These are phyloP conservation scores for Chaenodraco wilsoni DNA, from an alignment of 2,797 vertebrate genomes.

Conservation along the genomic window DNA sequence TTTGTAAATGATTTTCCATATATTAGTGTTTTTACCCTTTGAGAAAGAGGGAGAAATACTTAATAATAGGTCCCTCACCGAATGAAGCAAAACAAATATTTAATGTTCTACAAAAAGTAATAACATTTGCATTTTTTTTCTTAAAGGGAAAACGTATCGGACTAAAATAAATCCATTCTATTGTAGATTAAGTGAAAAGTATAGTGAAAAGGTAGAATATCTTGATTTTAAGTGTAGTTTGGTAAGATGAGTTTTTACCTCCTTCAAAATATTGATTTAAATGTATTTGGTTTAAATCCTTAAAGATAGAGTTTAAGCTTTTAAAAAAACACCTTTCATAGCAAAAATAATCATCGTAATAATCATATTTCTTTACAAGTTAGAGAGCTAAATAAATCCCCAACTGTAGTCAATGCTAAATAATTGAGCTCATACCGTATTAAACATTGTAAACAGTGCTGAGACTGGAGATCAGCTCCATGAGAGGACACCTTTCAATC, in stretches of 20 bases:
- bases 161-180: neutral
- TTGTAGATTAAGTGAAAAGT: neutral
- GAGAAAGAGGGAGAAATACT: neutral
- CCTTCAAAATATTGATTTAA: neutral
- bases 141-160: neutral
- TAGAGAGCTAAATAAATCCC: too few relatives aligned
- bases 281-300: neutral
- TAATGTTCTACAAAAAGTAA: neutral
- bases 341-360: neutral
- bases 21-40: neutral
- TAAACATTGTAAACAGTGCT: too few relatives aligned
- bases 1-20: neutral
- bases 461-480: neutral
- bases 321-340: neutral
- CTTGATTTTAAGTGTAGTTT: neutral
- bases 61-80: neutral
- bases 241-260: neutral
- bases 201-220: neutral
- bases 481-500: slow-evolving; percentile 8
- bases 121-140: neutral
- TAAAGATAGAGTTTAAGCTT: neutral
- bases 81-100: neutral
- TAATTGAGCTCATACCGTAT: neutral
- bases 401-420: too few relatives aligned
- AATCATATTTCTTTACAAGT: neutral